These are phyloP conservation scores for Mus pahari DNA, from an alignment of 2,113 vertebrate genomes.

Conservation along the genomic window DNA sequence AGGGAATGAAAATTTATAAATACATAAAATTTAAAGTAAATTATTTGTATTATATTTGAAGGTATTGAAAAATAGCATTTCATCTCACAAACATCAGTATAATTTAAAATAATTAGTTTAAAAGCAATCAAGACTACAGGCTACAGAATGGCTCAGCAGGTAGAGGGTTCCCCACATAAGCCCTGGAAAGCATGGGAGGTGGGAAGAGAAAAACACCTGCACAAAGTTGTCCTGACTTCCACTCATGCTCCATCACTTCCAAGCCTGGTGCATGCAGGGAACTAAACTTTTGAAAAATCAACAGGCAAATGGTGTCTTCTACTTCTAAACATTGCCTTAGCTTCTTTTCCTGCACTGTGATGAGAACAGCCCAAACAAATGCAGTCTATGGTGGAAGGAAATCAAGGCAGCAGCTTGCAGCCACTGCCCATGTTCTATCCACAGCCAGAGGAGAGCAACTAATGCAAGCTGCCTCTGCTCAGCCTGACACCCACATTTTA, in stretches of 20 bases:
- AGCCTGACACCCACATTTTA: not conserved
- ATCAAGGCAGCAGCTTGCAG: not conserved
- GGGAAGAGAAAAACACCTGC: not conserved
- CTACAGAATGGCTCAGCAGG: too few species aligned
- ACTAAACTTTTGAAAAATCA: not conserved
- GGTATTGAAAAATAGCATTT: conserved; percentile 25
- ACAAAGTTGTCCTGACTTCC: not conserved
- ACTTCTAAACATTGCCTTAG: not conserved
- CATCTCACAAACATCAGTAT: not conserved
- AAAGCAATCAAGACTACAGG: not conserved
- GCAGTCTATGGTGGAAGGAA: not conserved
- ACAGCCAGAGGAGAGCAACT: not conserved
- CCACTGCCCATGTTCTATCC: not conserved
- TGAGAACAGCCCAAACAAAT: not conserved
- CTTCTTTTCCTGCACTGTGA: conserved; percentile 21
- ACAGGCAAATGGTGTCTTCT: not conserved
- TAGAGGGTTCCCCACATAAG: too few species aligned
- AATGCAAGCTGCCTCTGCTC: not conserved
- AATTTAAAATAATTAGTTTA: not conserved
- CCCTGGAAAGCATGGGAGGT: not conserved
- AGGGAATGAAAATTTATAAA: not conserved
- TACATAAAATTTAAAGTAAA: conserved; percentile 16
- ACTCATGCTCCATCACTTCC: too few species aligned
- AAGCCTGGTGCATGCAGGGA: too few species aligned
- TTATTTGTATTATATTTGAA: conserved; percentile 30